phyloP scores from a whole-genome alignment of 53 echinoderm and acorn worm genomes.

The Holothuria leucospilota region DNA sequence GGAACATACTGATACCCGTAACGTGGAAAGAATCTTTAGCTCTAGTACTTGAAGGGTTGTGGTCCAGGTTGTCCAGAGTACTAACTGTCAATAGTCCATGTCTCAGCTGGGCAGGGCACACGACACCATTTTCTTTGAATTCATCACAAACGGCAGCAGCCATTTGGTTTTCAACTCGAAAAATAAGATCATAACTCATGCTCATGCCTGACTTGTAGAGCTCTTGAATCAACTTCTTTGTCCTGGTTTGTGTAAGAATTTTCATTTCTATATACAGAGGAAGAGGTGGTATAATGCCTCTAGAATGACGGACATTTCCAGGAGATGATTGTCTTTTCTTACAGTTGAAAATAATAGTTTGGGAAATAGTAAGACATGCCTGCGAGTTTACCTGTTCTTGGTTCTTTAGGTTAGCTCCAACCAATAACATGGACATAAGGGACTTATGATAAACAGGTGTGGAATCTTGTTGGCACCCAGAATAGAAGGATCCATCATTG shows the following conservation, averaged over 20 bases:
- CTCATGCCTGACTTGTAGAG: slow-evolving; percentile 51
- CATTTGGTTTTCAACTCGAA: slow-evolving; percentile 38
- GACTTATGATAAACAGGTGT: too few relatives aligned
- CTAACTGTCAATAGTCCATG: slow-evolving; percentile 55
- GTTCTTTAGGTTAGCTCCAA: slow-evolving; percentile 32
- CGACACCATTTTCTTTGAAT: slow-evolving; percentile 49
- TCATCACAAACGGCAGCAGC: slow-evolving; percentile 32
- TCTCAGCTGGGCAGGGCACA: slow-evolving; percentile 38
- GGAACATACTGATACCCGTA: too few relatives aligned
- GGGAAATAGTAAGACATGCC: too few relatives aligned
- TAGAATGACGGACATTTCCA: slow-evolving; percentile 33
- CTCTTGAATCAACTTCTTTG: slow-evolving; percentile 51
- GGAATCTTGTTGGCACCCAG: too few relatives aligned
- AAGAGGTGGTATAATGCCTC: slow-evolving; percentile 56
- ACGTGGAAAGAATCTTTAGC: slow-evolving; percentile 57
- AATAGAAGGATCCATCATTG: neutral
- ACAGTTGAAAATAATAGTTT: slow-evolving; percentile 45
- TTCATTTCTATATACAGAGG: slow-evolving; percentile 59
- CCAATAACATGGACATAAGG: slow-evolving; percentile 38
- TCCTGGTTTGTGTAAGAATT: slow-evolving; percentile 42
- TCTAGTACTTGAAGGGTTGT: slow-evolving; percentile 55
- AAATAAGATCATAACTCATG: slow-evolving; percentile 36
- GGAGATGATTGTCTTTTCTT: slow-evolving; percentile 21
- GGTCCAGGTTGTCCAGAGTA: slow-evolving; percentile 62
- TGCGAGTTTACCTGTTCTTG: neutral